Evolutionary conservation across 1,140 invertebrate species (phyloP).

Genomic region (Mya arenaria): DNA sequence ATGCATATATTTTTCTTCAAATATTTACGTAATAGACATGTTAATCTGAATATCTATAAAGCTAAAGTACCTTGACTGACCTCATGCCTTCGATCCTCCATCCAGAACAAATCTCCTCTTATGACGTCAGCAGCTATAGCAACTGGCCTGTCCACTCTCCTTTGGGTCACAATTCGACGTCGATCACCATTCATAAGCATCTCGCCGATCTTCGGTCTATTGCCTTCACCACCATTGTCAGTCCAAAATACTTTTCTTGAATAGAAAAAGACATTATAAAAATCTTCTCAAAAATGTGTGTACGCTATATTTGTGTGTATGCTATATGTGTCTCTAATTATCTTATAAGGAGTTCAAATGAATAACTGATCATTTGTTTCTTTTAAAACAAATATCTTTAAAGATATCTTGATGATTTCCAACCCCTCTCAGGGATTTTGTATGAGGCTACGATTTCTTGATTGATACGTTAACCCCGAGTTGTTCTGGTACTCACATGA

Average conservation of each 20-base stretch:
- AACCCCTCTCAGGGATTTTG: not conserved
- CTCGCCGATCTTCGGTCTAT: conserved; percentile 94
- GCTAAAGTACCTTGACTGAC: conserved; percentile 64
- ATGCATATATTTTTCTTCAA: not conserved
- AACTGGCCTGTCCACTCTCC: conserved; percentile 79
- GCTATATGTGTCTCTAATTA: not conserved
- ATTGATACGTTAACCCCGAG: not conserved
- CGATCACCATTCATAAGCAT: conserved; percentile 97
- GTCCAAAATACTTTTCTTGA: conserved; percentile 95
- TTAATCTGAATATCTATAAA: not conserved
- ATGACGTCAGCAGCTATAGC: conserved; percentile 69
- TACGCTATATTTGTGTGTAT: not conserved
- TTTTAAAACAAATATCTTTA: not conserved
- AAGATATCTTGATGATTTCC: not conserved
- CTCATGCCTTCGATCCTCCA: conserved; percentile 71
- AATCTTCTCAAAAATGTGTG: not conserved
- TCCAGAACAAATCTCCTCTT: conserved; percentile 75
- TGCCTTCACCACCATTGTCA: conserved; percentile 95
- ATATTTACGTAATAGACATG: not conserved
- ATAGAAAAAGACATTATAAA: conserved; percentile 29
- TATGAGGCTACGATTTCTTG: too few species aligned
- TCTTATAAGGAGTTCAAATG: not conserved
- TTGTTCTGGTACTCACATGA: not conserved
- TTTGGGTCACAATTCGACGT: conserved; percentile 85
- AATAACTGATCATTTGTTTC: not conserved